Base-by-base conservation (phyloP, 1,140 invertebrate species). In the Scaptomyza montana region DNA sequence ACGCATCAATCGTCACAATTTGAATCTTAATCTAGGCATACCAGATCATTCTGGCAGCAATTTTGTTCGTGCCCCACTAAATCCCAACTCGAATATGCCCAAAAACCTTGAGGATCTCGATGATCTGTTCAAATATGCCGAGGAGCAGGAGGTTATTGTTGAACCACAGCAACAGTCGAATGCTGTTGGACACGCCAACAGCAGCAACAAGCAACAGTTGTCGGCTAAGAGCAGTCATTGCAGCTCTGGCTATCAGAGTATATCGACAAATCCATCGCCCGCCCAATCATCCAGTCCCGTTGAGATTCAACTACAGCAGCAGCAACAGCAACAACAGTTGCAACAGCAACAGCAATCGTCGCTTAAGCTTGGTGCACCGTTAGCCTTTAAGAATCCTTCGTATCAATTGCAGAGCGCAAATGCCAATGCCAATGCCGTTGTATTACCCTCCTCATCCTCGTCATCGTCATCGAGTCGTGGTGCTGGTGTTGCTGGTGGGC, bases 191-290 rank as follows among this genome's bases (percentile, higher is more conserved):
- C 41, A 45, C 16, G 21, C 13, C 57, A 63, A 30, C 54, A 91
- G 91, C 54, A 92, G 90, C 90, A 41, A 92, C 92, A 81, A 93
- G 53, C 93, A 94, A 56, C 93, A 90, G 55, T 51, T 92, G 25
- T 93, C 94, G 45, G 94, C 94, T 41, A 95, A 95, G 78, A 95
- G 95, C 39, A 95, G 95, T 50, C 95, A 96, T 79, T 59, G 96
- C 96, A 97, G 96, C 21, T 97, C 96, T 1, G 97, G 97, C 2
- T 98, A 98, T 90, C 97, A 98, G 92, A 97, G 97, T 78, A 97
- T 97, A 84, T 96, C 96, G 4, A 96, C 96, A 5, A 91, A 91
- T 89, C 89, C 89, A 28, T 89, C 84, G 70, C 97, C 97, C 90
- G 97, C 96, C 84, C 97, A 97, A 91, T 97, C 96, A 65, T 97